Percentiles rank a stretch among this genome's conserved stretches.
Conservation (phyloP, 1,140 invertebrate species). For the Holcopasites calliopsidis region DNA sequence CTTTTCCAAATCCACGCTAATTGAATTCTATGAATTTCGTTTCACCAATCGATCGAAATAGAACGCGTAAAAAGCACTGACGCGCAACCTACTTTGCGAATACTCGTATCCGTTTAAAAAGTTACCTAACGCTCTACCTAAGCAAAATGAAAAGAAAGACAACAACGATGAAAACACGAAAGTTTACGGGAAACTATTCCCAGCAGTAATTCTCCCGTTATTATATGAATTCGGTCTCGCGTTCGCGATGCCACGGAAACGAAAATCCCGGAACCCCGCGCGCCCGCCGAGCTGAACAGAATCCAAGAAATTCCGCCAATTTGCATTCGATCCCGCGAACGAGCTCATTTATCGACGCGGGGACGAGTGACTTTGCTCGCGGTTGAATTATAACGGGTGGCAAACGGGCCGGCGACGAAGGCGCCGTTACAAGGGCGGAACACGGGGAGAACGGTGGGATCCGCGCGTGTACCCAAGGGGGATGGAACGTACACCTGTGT, state of each 20-base stretch:
- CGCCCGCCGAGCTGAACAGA: too few species aligned
- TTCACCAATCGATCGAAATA: neutral
- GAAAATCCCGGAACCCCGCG: neutral
- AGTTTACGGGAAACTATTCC: too few species aligned
- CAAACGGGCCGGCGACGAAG: neutral
- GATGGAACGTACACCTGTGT: conserved; percentile 6
- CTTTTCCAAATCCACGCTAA: neutral
- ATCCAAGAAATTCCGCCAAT: neutral
- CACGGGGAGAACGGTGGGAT: neutral
- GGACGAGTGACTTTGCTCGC: neutral
- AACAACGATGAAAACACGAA: too few species aligned
- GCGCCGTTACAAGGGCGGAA: neutral
- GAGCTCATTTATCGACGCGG: conserved; percentile 2
- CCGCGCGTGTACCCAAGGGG: neutral
- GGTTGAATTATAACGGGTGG: neutral
- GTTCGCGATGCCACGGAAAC: too few species aligned
- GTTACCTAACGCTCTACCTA: too few species aligned
- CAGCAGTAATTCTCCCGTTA: too few species aligned
- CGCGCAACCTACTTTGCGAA: too few species aligned
- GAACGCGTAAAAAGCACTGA: neutral
- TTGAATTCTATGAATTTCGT: neutral
- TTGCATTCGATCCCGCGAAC: neutral
- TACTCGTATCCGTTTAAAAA: too few species aligned
- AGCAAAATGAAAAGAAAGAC: too few species aligned
- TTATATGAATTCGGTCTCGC: neutral